Conservation (phyloP, 2,113 vertebrate species). For the Ammodytes marinus region DNA sequence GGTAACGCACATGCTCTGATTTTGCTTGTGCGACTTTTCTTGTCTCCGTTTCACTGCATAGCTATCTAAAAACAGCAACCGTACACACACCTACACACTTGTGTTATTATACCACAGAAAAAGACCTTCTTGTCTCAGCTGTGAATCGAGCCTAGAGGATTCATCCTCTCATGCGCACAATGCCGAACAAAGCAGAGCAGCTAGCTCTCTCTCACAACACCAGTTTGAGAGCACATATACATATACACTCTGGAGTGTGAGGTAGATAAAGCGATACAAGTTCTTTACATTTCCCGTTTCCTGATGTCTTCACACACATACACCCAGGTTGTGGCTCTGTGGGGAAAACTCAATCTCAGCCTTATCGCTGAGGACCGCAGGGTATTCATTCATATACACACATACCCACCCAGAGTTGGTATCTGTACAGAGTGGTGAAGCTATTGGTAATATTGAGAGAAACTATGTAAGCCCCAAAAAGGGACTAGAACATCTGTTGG, state of each 20-base stretch:
- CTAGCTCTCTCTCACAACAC: conserved; percentile 62
- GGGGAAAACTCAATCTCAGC: conserved; percentile 75
- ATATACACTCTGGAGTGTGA: conserved; percentile 53
- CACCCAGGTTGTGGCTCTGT: conserved; percentile 59
- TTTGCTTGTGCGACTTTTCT: conserved; percentile 1
- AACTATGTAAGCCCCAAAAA: conserved; percentile 52
- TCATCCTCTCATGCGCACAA: conserved; percentile 69
- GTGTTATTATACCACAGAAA: conserved; percentile 44
- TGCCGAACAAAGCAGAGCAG: conserved; percentile 66
- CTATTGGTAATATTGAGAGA: conserved; percentile 42
- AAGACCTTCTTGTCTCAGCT: conserved; percentile 60
- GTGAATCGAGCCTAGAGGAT: conserved; percentile 66
- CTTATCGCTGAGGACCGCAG: conserved; percentile 76
- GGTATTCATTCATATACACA: conserved; percentile 51
- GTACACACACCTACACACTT: neutral
- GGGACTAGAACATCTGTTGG: conserved; percentile 11
- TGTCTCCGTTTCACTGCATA: conserved; percentile 16
- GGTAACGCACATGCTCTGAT: neutral
- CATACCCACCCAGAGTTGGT: conserved; percentile 26
- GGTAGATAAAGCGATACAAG: conserved; percentile 72
- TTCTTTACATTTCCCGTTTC: conserved; percentile 69
- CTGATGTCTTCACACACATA: conserved; percentile 73
- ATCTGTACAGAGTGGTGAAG: conserved; percentile 50
- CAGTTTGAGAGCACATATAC: conserved; percentile 71
- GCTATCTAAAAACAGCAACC: conserved; percentile 34